Percentiles rank a stretch among this genome's conserved stretches.
These are phyloP conservation scores for Thamnophis sirtalis DNA, from an alignment of 2,113 vertebrate genomes.

Conservation along the genomic window DNA sequence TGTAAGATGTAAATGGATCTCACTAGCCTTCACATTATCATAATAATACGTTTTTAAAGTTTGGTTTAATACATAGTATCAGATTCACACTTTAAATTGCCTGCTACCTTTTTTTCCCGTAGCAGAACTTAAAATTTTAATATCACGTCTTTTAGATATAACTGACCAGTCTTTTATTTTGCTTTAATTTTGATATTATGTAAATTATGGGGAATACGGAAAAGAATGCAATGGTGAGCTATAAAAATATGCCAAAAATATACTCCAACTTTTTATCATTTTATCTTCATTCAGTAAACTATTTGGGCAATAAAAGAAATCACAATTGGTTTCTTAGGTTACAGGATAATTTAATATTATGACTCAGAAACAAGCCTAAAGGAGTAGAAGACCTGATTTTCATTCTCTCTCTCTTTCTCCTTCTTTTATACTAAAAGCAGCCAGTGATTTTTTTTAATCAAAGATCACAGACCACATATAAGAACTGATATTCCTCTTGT, in stretches of 20 bases:
- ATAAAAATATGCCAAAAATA: not conserved
- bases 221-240: not conserved
- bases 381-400: not conserved
- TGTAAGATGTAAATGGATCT: not conserved
- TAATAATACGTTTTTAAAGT: not conserved
- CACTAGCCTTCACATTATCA: not conserved
- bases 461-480: not conserved
- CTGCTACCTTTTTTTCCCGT: not conserved
- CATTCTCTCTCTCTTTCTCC: not conserved
- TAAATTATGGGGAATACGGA: not conserved
- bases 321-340: not conserved
- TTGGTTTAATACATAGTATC: not conserved
- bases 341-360: conserved; percentile 12
- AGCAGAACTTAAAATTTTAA: not conserved
- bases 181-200: not conserved
- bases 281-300: not conserved
- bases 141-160: not conserved
- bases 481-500: not conserved
- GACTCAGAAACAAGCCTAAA: not conserved
- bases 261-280: conserved; percentile 20
- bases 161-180: conserved; percentile 8
- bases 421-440: not conserved
- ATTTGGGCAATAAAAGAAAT: conserved; percentile 8
- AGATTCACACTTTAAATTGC: not conserved
- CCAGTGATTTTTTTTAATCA: not conserved